Evolutionary conservation across 2,888 invertebrate species (phyloP), one percentile per base, ranked within the genome.

Genomic region (Drosophila histrio): DNA sequence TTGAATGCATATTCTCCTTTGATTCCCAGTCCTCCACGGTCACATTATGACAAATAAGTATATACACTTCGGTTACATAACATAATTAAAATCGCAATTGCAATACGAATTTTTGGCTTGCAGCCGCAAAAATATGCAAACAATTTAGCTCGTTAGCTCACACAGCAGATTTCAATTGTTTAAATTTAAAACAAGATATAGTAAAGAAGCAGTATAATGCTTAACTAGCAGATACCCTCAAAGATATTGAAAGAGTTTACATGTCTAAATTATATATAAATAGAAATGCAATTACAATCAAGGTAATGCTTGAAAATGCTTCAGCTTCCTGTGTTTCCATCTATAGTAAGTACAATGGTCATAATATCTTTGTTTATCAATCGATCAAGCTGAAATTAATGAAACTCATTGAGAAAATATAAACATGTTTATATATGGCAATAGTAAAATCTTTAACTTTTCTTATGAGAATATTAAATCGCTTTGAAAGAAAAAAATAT

Each of bases 111-210:
- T 73, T 54, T 34, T 54, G 43, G 43, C 54, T 24, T 32, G 15
- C 32, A 43, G 30, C 13, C 22, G 13, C 22, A n/a, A 8, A 54
- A 54, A 54, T 34, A 54, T 46, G 59, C 38, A 24, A 46, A 58
- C 61, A 46, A 58, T 61, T 61, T 58, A 15, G 46, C 38, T 46
- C 24, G 59, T 58, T 60, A 56, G 13, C 28, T 46, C 44, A 30
- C 44, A 57, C 38, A 32, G 26, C 3, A 11, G 11, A 57, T 44
- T 58, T 60, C 59, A 46, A 61, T 61, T 61, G 59, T 61, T 58
- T 22, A 11, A 53, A 28, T 26, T 1, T 15, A 50, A 26, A 26
- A 30, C 38, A 30, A 30, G n/a, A n/a, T 5, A 5, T 24, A 36
- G 17, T 24, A 19, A 19, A 21, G 3, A 9, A 32, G 6, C 1